Evolutionary conservation across 2,113 vertebrate species (phyloP).

Genomic region (human): DNA sequence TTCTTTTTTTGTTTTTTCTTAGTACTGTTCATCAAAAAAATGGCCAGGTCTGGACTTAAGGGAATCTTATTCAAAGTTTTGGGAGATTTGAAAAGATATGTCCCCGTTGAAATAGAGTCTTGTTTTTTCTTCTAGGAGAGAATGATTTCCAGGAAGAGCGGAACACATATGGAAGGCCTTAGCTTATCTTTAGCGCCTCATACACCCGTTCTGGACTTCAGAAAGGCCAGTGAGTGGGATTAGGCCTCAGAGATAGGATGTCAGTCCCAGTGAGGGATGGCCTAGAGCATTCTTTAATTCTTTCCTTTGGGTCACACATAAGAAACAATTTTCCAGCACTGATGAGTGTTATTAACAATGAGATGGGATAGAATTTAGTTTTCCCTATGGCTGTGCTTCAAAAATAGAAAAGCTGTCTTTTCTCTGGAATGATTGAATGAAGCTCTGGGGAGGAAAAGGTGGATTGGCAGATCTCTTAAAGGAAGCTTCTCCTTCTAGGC

Average conservation of each 20-base stretch:
- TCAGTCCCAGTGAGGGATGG: background rate
- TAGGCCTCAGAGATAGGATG: constrained; percentile 12
- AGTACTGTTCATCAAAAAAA: background rate
- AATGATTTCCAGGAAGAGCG: background rate
- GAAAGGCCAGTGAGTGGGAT: constrained; percentile 40
- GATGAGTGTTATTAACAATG: background rate
- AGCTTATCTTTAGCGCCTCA: constrained; percentile 50
- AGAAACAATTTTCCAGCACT: constrained; percentile 23
- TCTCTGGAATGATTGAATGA: constrained; percentile 34
- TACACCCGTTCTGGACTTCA: background rate
- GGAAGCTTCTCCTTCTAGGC: background rate
- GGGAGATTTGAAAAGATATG: constrained; percentile 12
- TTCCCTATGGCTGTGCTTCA: background rate
- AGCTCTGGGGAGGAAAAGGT: background rate
- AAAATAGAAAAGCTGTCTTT: constrained; percentile 3
- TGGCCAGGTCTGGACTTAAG: background rate
- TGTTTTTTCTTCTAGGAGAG: background rate
- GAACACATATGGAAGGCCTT: constrained; percentile 49
- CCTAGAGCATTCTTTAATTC: background rate
- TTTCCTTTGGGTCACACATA: background rate
- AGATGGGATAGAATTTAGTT: background rate
- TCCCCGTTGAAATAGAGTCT: background rate
- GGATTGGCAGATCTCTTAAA: background rate
- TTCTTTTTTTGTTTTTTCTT: constrained; percentile 9
- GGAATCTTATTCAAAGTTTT: constrained; percentile 33